Evolutionary conservation across 1,140 invertebrate species (phyloP).

Genomic region (Choristoneura fumiferana): DNA sequence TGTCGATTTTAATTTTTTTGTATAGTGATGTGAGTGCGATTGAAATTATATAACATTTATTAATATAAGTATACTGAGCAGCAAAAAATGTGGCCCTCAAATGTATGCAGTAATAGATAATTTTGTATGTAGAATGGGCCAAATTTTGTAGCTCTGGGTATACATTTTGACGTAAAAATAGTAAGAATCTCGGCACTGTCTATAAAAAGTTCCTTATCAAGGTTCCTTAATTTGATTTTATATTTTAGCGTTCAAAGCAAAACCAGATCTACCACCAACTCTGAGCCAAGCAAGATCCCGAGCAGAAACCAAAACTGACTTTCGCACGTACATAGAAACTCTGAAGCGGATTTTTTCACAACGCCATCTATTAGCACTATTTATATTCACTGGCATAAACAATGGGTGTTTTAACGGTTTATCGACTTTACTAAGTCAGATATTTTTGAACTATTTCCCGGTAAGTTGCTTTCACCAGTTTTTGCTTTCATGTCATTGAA

Average conservation of each 20-base stretch:
- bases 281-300: slow-evolving; percentile 37
- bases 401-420: slow-evolving; percentile 32
- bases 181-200: too few species aligned
- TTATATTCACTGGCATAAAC: slow-evolving; percentile 27
- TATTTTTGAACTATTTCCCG: slow-evolving; percentile 30
- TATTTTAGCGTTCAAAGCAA: slow-evolving; percentile 79
- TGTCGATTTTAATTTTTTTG: too few species aligned
- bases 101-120: too few species aligned
- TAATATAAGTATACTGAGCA: too few species aligned
- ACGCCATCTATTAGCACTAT: slow-evolving; percentile 21
- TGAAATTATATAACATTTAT: too few species aligned
- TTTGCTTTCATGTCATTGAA: background rate
- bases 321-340: slow-evolving; percentile 18
- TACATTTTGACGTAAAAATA: too few species aligned
- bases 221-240: too few species aligned
- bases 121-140: too few species aligned
- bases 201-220: too few species aligned
- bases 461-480: slow-evolving; percentile 21
- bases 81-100: too few species aligned
- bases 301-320: background rate
- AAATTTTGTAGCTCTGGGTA: too few species aligned
- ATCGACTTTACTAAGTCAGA: slow-evolving; percentile 27
- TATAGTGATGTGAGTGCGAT: too few species aligned
- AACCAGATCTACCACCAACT: slow-evolving; percentile 80
- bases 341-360: slow-evolving; percentile 22